Conservation (phyloP, 2,113 vertebrate genomes). For the Prietella phreatophila region DNA sequence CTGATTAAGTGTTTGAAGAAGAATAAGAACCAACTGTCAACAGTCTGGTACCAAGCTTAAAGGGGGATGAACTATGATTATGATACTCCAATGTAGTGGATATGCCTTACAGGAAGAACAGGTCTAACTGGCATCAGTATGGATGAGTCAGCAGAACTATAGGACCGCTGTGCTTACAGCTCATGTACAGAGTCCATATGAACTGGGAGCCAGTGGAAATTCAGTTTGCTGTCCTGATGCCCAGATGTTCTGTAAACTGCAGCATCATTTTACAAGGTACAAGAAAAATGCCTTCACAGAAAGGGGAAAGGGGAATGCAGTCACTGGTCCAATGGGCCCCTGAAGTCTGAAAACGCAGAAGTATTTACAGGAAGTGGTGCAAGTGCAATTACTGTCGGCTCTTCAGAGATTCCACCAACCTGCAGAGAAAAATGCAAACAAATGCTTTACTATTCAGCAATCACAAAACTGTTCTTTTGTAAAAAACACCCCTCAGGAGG, state of each 20-base stretch:
- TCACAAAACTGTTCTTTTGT: neutral
- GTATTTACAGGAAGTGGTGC: conserved; percentile 64
- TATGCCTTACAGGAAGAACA: conserved; percentile 12
- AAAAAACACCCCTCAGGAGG: neutral
- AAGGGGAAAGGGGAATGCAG: conserved; percentile 57
- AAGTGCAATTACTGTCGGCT: conserved; percentile 83
- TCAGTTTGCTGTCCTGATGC: neutral
- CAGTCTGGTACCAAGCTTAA: conserved; percentile 13
- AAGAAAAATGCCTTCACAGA: conserved; percentile 39
- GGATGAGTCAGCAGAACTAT: neutral
- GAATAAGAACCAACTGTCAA: neutral
- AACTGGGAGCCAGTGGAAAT: neutral
- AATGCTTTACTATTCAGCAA: neutral
- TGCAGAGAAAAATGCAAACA: conserved; percentile 60
- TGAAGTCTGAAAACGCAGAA: conserved; percentile 55
- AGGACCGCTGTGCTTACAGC: neutral
- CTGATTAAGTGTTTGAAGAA: neutral
- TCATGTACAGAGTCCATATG: conserved; percentile 16
- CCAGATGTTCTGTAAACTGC: neutral
- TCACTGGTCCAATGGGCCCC: conserved; percentile 59
- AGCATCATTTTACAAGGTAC: neutral
- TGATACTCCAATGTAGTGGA: conserved; percentile 36
- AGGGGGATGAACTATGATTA: neutral
- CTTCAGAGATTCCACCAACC: conserved; percentile 95
- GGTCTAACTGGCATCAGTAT: neutral